These are phyloP conservation scores for Mongoloraphidia duomilia DNA, from an alignment of 2,888 invertebrate species.

Conservation along the genomic window DNA sequence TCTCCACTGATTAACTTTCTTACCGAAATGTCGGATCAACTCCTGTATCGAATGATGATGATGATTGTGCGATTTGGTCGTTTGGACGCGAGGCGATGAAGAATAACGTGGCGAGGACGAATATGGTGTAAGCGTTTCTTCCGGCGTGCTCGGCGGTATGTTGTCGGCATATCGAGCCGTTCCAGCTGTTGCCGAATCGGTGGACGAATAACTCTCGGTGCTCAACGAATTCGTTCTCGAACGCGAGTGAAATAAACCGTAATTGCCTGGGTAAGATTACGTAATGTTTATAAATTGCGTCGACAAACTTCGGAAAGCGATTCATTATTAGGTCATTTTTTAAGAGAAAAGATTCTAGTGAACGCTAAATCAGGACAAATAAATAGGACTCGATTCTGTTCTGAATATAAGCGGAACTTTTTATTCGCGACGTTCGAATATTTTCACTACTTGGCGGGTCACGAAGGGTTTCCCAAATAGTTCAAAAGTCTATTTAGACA, in stretches of 20 bases:
- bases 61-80: constrained; percentile 25
- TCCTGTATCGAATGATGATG: constrained; percentile 63
- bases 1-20: constrained; percentile 60
- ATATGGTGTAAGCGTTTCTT: neutral
- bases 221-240: constrained; percentile 3
- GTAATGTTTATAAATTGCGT: too few species aligned
- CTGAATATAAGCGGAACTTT: too few species aligned
- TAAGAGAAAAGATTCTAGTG: too few species aligned
- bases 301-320: too few species aligned
- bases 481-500: too few species aligned
- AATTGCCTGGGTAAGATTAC: too few species aligned
- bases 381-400: too few species aligned
- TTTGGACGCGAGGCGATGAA: constrained; percentile 4
- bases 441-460: too few species aligned
- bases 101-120: neutral
- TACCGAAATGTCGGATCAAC: constrained; percentile 58
- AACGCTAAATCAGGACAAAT: too few species aligned
- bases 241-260: neutral
- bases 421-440: too few species aligned
- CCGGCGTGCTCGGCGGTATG: constrained; percentile 11
- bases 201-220: neutral
- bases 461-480: too few species aligned
- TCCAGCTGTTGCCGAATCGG: neutral
- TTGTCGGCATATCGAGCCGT: constrained; percentile 9
- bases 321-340: too few species aligned